Percentiles rank a stretch among this genome's conserved stretches.
phyloP scores from a whole-genome alignment of 2,888 invertebrate species.

The Daptonema setosum region DNA sequence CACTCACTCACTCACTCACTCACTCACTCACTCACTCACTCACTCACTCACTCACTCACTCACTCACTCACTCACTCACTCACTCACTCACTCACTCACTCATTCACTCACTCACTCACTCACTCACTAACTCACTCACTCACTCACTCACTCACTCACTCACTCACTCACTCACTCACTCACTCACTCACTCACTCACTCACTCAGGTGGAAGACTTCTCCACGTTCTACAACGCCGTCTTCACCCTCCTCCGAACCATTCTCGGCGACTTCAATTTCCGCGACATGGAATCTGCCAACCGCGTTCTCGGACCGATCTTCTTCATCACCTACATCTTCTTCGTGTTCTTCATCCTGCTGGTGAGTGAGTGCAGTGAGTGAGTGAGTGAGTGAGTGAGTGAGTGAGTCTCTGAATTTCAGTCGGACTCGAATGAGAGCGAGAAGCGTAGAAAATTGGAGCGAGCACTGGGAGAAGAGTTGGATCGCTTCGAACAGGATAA shows the following conservation, averaged over 20 bases:
- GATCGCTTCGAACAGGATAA: background rate
- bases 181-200: no score
- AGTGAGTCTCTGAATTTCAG: background rate
- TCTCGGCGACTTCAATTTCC: slow-evolving; percentile 52
- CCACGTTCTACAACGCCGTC: slow-evolving; percentile 39
- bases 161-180: no score
- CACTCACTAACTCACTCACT: no score
- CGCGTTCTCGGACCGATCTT: slow-evolving; percentile 48
- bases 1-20: no score
- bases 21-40: no score
- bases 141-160: no score
- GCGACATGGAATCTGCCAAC: slow-evolving; percentile 44
- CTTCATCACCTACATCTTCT: slow-evolving; percentile 51
- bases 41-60: no score
- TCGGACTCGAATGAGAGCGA: background rate
- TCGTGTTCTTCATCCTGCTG: slow-evolving; percentile 53
- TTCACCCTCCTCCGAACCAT: slow-evolving; percentile 51
- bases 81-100: no score
- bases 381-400: background rate
- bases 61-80: no score
- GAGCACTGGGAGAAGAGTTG: background rate
- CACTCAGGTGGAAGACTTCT: slow-evolving; percentile 35
- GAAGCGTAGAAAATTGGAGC: background rate
- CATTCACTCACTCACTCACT: no score
- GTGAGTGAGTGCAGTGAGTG: slow-evolving; percentile 28